Conservation (phyloP, 2,888 invertebrate species). For the Pimpla rufipes region DNA sequence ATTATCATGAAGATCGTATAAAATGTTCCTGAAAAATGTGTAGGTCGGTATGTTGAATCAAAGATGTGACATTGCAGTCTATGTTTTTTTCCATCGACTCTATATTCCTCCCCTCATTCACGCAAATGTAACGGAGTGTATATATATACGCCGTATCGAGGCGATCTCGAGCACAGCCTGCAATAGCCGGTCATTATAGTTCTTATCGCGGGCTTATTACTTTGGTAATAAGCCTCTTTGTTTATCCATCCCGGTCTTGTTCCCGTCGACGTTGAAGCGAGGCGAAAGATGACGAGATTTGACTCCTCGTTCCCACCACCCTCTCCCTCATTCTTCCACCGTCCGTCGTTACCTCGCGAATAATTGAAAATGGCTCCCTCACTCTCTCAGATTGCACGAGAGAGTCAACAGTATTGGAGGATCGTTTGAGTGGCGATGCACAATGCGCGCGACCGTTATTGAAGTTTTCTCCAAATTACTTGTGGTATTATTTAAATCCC, state of each 20-base stretch:
- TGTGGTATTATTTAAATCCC: too few species aligned
- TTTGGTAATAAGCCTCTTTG: constrained; percentile 75
- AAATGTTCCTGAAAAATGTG: neutral
- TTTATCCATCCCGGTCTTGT: constrained; percentile 67
- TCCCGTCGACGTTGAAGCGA: constrained; percentile 40
- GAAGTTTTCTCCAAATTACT: too few species aligned
- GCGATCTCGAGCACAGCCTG: constrained; percentile 29
- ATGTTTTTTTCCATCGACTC: neutral
- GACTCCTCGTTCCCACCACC: neutral
- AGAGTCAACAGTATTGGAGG: neutral
- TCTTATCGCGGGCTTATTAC: constrained; percentile 78
- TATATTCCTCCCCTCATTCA: neutral
- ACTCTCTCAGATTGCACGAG: neutral
- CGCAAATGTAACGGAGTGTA: neutral
- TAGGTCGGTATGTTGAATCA: neutral
- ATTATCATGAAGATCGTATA: constrained; percentile 26
- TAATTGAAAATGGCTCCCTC: constrained; percentile 40
- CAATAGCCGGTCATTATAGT: constrained; percentile 57
- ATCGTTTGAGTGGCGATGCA: neutral
- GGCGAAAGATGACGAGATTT: constrained; percentile 37
- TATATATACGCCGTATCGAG: constrained; percentile 23
- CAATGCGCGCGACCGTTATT: too few species aligned
- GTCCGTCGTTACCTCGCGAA: constrained; percentile 7
- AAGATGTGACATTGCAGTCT: neutral
- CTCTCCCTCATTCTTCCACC: constrained; percentile 27